Evolutionary conservation across 2,888 invertebrate species (phyloP).

Genomic region (Rhopalosiphum nymphaeae): DNA sequence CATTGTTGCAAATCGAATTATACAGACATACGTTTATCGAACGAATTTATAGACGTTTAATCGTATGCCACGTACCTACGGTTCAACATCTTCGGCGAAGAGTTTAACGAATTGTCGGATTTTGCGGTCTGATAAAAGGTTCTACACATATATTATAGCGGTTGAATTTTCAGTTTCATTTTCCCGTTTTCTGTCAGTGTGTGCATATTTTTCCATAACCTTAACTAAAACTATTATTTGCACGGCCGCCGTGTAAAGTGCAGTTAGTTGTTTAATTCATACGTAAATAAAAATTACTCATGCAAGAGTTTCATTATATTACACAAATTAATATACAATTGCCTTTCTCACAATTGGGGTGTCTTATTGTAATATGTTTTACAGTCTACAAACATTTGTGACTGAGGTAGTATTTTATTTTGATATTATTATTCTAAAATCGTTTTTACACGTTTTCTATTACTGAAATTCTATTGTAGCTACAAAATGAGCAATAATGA

Average conservation of each 20-base stretch:
- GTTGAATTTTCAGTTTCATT: background rate
- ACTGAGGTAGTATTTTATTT: background rate
- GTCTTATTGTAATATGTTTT: background rate
- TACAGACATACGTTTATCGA: slow-evolving; percentile 2
- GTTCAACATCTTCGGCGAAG: background rate
- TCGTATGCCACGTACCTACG: background rate
- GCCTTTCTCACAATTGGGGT: background rate
- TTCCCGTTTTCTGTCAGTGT: background rate
- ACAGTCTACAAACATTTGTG: background rate
- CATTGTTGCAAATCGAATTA: background rate
- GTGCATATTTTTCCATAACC: slow-evolving; percentile 9
- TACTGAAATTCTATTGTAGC: too few species aligned
- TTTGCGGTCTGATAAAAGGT: background rate
- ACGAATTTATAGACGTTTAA: background rate
- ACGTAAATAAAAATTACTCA: background rate
- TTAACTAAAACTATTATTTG: background rate
- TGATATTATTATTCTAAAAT: background rate
- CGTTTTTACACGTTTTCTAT: background rate
- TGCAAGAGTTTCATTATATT: background rate
- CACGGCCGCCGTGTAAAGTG: background rate
- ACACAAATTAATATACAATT: background rate
- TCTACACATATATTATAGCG: background rate
- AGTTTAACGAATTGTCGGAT: background rate
- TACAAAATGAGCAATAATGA: background rate
- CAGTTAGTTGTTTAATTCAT: background rate